These are phyloP conservation scores for Tragelaphus imberbis DNA, from an alignment of 2,113 vertebrate species.

Conservation along the genomic window DNA sequence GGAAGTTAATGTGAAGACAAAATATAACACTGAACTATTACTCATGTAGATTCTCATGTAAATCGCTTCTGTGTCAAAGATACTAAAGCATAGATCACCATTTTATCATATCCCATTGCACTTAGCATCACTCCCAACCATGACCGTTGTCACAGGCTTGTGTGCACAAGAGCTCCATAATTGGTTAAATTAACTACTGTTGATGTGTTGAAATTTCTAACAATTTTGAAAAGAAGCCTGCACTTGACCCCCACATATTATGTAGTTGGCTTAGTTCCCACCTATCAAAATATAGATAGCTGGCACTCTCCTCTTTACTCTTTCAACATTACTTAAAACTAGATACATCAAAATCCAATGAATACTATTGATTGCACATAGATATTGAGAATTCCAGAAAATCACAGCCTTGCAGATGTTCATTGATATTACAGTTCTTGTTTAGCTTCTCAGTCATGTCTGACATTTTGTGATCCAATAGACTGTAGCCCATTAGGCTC, in stretches of 20 bases:
- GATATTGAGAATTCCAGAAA: neutral
- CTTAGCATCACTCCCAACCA: neutral
- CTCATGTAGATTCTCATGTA: neutral
- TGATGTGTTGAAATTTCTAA: neutral
- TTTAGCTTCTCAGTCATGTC: neutral
- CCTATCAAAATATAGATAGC: neutral
- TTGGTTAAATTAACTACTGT: neutral
- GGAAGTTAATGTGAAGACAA: neutral
- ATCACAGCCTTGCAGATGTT: neutral
- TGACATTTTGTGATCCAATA: neutral
- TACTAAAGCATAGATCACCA: neutral
- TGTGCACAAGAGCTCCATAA: neutral
- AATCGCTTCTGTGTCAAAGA: neutral
- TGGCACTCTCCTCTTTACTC: neutral
- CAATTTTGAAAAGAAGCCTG: neutral
- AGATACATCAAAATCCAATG: neutral
- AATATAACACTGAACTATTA: neutral
- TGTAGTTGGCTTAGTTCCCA: neutral
- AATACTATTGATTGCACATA: neutral
- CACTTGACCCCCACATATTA: neutral
- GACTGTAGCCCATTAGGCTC: neutral
- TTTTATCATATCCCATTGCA: neutral
- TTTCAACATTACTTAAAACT: neutral
- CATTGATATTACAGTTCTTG: neutral
- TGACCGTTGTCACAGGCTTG: neutral